Conservation (phyloP, 2,113 vertebrate genomes). For the Alouatta palliata region DNA sequence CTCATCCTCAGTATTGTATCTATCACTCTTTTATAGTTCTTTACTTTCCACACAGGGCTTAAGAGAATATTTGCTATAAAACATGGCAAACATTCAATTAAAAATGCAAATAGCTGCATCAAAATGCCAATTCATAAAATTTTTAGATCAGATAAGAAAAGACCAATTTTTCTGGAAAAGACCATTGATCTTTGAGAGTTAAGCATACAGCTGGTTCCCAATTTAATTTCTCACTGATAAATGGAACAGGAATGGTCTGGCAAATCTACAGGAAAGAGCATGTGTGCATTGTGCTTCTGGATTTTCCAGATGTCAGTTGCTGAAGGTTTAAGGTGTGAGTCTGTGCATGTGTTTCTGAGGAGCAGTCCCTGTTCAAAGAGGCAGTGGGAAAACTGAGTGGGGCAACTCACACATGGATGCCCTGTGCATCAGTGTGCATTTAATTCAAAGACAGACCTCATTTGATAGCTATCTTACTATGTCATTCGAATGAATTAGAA, state of each 20-base stretch:
- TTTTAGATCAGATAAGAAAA: slow-evolving; percentile 40
- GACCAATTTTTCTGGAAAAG: not conserved
- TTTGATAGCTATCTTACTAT: not conserved
- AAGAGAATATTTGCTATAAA: slow-evolving; percentile 16
- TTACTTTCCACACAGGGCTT: slow-evolving; percentile 1
- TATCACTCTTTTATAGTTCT: not conserved
- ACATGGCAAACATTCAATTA: not conserved
- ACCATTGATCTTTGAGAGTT: slow-evolving; percentile 12
- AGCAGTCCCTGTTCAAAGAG: not conserved
- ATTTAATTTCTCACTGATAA: not conserved
- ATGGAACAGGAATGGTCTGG: not conserved
- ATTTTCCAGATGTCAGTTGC: slow-evolving; percentile 3
- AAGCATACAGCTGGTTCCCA: not conserved
- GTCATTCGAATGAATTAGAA: not conserved
- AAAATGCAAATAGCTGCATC: slow-evolving; percentile 13
- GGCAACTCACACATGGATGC: not conserved
- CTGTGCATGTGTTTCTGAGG: not conserved
- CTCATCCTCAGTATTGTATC: not conserved
- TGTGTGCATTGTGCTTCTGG: not conserved
- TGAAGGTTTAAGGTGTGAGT: not conserved
- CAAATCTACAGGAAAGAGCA: not conserved
- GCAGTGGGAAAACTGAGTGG: not conserved
- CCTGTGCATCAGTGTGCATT: not conserved
- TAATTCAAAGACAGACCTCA: not conserved
- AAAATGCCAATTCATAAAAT: not conserved